These are phyloP conservation scores for Crotalus helleri DNA, from an alignment of 2,113 vertebrate species.

Conservation along the genomic window DNA sequence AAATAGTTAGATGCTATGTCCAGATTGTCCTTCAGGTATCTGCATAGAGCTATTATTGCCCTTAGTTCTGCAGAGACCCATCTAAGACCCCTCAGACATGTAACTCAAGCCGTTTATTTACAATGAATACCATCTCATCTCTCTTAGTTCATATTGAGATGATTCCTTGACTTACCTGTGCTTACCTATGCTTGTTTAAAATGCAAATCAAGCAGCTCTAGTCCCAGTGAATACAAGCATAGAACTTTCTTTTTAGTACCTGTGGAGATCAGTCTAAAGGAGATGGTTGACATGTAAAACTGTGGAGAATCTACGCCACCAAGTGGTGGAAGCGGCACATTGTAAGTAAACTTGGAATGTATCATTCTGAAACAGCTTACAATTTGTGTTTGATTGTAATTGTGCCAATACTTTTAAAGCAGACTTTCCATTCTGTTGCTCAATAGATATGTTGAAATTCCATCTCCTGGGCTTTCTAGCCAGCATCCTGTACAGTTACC, in stretches of 20 bases:
- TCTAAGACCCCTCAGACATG: conserved; percentile 34
- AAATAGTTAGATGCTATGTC: conserved; percentile 60
- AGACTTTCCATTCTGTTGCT: not conserved
- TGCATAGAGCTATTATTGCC: conserved; percentile 33
- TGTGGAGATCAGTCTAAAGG: conserved; percentile 36
- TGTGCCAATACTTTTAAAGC: not conserved
- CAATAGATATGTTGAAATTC: not conserved
- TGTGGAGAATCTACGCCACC: not conserved
- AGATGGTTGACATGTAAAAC: conserved; percentile 20
- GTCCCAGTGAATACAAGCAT: conserved; percentile 37
- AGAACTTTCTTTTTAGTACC: conserved; percentile 53
- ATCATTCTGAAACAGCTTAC: not conserved
- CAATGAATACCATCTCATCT: conserved; percentile 67
- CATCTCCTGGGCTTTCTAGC: not conserved
- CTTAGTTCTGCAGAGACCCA: conserved; percentile 62
- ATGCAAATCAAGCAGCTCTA: conserved; percentile 68
- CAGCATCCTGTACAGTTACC: not conserved
- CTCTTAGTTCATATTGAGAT: conserved; percentile 55
- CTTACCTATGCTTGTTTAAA: conserved; percentile 58
- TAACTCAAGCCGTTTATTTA: conserved; percentile 68
- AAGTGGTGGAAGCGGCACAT: not conserved
- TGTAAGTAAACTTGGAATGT: not conserved
- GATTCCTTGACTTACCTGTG: conserved; percentile 50
- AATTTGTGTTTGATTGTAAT: not conserved
- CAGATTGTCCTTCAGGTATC: conserved; percentile 53